Percentiles rank a stretch among this genome's conserved stretches.
Evolutionary conservation across 2,888 invertebrate genomes (phyloP).

Genomic region (Catocala nupta): DNA sequence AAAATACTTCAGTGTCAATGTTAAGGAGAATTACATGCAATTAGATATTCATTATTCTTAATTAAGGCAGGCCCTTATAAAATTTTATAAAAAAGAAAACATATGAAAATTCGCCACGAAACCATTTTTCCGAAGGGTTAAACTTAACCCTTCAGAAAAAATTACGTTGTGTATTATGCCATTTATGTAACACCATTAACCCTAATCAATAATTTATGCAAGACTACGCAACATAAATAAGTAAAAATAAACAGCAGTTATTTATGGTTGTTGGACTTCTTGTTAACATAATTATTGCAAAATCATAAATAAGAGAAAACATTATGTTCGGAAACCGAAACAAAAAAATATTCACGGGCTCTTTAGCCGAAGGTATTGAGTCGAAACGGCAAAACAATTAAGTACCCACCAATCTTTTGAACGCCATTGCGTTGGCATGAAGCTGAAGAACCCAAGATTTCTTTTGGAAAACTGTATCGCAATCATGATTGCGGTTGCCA

Average conservation of each 20-base stretch:
- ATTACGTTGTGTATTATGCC: background rate
- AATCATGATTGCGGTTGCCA: constrained; percentile 54
- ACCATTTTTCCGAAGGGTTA: no score
- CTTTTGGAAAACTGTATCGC: constrained; percentile 57
- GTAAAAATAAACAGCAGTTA: background rate
- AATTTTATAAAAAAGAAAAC: no score
- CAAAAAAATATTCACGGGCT: constrained; percentile 20
- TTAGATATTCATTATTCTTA: no score
- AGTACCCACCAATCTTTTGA: constrained; percentile 24
- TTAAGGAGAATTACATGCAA: no score
- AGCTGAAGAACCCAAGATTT: constrained; percentile 66
- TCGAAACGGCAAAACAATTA: constrained; percentile 11
- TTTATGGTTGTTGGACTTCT: constrained; percentile 1
- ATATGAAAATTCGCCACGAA: no score
- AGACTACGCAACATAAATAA: background rate
- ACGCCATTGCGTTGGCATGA: constrained; percentile 29
- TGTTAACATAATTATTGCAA: background rate
- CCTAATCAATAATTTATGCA: constrained; percentile 3
- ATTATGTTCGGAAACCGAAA: background rate
- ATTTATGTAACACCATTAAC: background rate
- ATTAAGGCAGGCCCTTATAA: no score
- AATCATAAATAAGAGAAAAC: constrained; percentile 5
- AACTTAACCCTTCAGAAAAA: no score
- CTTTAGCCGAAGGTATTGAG: constrained; percentile 35
- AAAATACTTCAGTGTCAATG: no score